Conservation (phyloP, 2,113 vertebrate genomes). For the Eleginops maclovinus region DNA sequence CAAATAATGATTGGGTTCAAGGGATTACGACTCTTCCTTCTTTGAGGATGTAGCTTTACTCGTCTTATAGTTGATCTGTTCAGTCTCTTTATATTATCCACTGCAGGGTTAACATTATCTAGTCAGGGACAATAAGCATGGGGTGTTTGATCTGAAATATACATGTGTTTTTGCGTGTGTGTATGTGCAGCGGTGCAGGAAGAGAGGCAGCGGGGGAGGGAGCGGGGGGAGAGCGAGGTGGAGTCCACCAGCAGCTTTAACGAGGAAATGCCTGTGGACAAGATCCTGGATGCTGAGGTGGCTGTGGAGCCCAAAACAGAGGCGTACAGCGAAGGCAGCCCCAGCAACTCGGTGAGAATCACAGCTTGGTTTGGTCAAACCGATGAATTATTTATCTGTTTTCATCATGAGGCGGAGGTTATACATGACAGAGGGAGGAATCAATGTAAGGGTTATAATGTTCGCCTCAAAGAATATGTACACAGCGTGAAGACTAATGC, state of each 20-base stretch:
- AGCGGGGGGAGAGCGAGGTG: constrained; percentile 89
- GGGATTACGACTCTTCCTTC: not conserved
- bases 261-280: constrained; percentile 96
- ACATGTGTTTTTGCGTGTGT: constrained; percentile 18
- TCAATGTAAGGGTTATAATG: not conserved
- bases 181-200: constrained; percentile 91
- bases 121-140: not conserved
- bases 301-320: constrained; percentile 96
- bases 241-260: constrained; percentile 87
- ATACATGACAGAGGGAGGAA: not conserved
- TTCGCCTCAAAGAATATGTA: not conserved
- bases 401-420: not conserved
- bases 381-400: not conserved
- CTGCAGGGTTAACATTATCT: not conserved
- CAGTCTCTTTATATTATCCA: no score
- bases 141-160: constrained; percentile 10
- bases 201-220: constrained; percentile 93
- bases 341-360: constrained; percentile 89
- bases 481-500: not conserved
- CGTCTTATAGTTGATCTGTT: not conserved
- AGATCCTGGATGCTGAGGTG: constrained; percentile 95
- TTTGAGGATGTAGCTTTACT: not conserved
- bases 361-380: not conserved
- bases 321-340: constrained; percentile 84
- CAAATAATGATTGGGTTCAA: not conserved